phyloP scores from a whole-genome alignment of 1,140 invertebrate genomes.

The Sitobion miscanthi region DNA sequence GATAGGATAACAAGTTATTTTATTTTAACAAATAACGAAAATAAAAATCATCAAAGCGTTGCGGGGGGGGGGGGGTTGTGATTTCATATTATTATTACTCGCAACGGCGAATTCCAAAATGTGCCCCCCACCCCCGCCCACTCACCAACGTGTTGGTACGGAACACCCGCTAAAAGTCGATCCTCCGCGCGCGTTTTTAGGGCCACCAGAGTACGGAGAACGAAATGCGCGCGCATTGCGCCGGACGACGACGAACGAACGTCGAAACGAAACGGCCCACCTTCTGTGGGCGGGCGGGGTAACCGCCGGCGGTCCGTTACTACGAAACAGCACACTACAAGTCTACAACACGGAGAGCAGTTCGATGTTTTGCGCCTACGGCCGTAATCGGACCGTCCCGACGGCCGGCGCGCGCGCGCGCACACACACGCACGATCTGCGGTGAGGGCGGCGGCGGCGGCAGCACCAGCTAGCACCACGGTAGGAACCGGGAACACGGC shows the following conservation, averaged over 20 bases:
- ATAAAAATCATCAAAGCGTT: neutral
- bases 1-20: neutral
- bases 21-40: neutral
- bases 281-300: neutral
- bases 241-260: neutral
- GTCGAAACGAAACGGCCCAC: neutral
- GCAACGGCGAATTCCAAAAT: neutral
- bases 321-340: neutral
- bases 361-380: conserved; percentile 46
- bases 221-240: neutral
- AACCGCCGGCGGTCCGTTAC: neutral
- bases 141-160: neutral
- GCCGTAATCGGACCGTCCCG: conserved; percentile 16
- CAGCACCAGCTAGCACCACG: neutral
- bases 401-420: neutral
- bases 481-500: neutral
- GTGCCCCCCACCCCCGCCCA: neutral
- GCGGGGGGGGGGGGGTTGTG: too few relatives aligned
- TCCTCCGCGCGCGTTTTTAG: neutral
- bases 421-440: neutral
- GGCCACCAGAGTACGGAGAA: neutral
- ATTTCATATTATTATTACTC: neutral
- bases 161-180: neutral
- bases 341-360: neutral
- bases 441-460: neutral